Percentiles rank a stretch among this genome's conserved stretches.
Evolutionary conservation across 37 sponge, comb jelly and placozoan species (phyloP).

Genomic region (Aplysina aerophoba): DNA sequence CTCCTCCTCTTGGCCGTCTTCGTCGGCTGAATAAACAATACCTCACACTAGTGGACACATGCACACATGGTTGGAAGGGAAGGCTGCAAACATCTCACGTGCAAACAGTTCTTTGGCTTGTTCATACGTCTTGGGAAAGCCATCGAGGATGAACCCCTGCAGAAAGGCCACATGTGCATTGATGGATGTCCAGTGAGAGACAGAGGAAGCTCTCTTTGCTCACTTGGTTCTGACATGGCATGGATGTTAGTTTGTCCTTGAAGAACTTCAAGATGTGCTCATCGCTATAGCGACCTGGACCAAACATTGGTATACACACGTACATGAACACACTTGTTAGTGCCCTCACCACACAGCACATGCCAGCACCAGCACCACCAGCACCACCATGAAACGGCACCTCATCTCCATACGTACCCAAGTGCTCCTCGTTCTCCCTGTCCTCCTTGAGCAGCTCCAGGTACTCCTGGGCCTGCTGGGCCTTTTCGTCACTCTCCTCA

Average conservation of each 20-base stretch:
- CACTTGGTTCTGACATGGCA: slow-evolving; percentile 95
- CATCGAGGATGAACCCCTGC: slow-evolving; percentile 89
- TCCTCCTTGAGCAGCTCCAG: slow-evolving; percentile 87
- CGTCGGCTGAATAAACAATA: slow-evolving; percentile 28
- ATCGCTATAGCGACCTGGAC: slow-evolving; percentile 76
- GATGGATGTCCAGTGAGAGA: too few species aligned
- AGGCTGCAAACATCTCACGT: slow-evolving; percentile 39
- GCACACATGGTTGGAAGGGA: background rate
- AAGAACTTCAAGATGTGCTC: slow-evolving; percentile 85
- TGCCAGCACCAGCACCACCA: too few species aligned
- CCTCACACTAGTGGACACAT: background rate
- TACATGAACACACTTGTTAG: too few species aligned
- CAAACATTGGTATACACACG: background rate
- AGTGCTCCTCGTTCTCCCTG: slow-evolving; percentile 66
- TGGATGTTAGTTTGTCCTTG: slow-evolving; percentile 79
- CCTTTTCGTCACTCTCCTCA: slow-evolving; percentile 79
- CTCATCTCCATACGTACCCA: slow-evolving; percentile 34
- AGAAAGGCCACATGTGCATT: background rate
- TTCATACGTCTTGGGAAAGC: slow-evolving; percentile 91
- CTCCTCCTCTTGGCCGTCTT: slow-evolving; percentile 73
- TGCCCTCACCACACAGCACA: too few species aligned
- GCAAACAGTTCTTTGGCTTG: slow-evolving; percentile 87
- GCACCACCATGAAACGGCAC: too few species aligned
- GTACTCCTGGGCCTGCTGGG: slow-evolving; percentile 82
- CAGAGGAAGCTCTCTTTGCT: background rate